Evolutionary conservation across 2,113 vertebrate species (phyloP), one percentile per base, ranked within the genome.

Genomic region (Probosciger aterrimus): DNA sequence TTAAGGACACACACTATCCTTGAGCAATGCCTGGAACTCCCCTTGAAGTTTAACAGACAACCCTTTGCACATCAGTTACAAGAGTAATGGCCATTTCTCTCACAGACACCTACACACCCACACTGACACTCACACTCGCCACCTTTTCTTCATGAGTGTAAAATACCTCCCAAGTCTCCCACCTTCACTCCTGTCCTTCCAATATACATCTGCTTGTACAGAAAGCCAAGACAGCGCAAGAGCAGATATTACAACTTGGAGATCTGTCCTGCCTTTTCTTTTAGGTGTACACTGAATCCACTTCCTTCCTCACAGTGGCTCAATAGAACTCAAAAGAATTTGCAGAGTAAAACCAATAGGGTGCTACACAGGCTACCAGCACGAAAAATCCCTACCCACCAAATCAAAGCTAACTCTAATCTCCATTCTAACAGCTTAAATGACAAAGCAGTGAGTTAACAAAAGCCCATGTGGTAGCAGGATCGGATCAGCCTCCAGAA

Each of bases 71-170:
- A 59, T 4, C 31, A 25, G 35, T 78, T 65, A 43, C 25, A 79
- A 33, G 80, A 62, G 10, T 6, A 50, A 43, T 2, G 27, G 19
- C 44, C 46, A 16, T 49, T 86, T 43, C 20, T 15, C 81, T 31
- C 39, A 35, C 11, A 6, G 12, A 46, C 0, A 1, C 55, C 41
- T 0, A 0, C 4, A 0, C 16, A 16, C 17, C 41, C 52, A 37
- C 47, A 12, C 18, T 25, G n/a, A 81, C 30, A 18, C 59, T 33
- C 63, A 37, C 1, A 3, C 23, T 78, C 74, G 49, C 46, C 39
- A 31, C 12, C 28, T 53, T 63, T 43, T 67, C 57, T 37, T 35
- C 53, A 11, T 0, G 3, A 67, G n/a, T 5, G 14, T 4, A 35
- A 50, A 74, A 46, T 16, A 78, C 6, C 64, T 86, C 47, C 70